phyloP scores from a whole-genome alignment of 2,113 vertebrate genomes.

The Leucosticte australis region DNA sequence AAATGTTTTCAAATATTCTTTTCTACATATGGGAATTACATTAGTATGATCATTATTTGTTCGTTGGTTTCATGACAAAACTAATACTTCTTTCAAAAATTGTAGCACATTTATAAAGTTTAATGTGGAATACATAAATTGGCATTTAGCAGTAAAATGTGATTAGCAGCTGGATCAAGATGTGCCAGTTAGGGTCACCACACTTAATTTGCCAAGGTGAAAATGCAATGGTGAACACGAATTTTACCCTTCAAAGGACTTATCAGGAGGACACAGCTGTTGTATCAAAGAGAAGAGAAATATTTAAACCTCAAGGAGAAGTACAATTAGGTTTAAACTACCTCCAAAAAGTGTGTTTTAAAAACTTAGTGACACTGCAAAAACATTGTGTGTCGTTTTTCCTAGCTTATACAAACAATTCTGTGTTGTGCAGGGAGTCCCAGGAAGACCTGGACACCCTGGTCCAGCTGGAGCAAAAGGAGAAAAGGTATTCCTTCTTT shows the following conservation, averaged over 20 bases:
- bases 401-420: neutral
- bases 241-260: conserved; percentile 47
- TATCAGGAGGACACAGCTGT: conserved; percentile 47
- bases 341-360: conserved; percentile 47
- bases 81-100: conserved; percentile 38
- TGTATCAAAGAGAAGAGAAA: conserved; percentile 42
- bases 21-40: neutral
- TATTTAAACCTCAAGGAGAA: conserved; percentile 26
- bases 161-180: conserved; percentile 47
- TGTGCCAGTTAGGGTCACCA: conserved; percentile 34
- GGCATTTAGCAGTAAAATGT: conserved; percentile 50
- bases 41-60: neutral
- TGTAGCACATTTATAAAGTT: conserved; percentile 24
- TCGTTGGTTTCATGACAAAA: neutral
- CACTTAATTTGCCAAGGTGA: conserved; percentile 50
- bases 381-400: neutral
- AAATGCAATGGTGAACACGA: conserved; percentile 33
- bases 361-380: neutral
- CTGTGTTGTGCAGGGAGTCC: conserved; percentile 79
- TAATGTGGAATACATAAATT: conserved; percentile 50
- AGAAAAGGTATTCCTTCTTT: conserved; percentile 74
- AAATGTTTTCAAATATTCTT: neutral
- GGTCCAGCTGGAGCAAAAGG: conserved; percentile 76
- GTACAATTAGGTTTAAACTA: conserved; percentile 39
- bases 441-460: conserved; percentile 84